Percentiles rank a stretch among this genome's conserved stretches.
phyloP scores from a whole-genome alignment of 2,797 vertebrate genomes.

The Mormyrops boulengeri region DNA sequence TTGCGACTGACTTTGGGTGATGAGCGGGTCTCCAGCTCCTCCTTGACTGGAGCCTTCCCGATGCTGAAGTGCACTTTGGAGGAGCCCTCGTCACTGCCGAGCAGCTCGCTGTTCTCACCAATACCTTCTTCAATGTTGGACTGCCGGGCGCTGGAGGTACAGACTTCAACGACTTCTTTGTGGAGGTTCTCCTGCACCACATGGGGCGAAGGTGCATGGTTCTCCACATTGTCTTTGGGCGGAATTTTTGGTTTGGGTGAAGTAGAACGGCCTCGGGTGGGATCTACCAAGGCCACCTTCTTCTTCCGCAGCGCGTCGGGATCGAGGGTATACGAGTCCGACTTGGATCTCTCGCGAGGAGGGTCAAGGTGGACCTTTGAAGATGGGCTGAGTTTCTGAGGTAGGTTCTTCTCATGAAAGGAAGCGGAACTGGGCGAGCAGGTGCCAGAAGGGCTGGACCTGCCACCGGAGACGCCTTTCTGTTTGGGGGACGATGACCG shows the following conservation, averaged over 20 bases:
- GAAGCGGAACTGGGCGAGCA: constrained; percentile 79
- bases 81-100: constrained; percentile 76
- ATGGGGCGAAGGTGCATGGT: constrained; percentile 86
- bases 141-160: constrained; percentile 83
- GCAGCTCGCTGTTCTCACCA: constrained; percentile 65
- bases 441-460: constrained; percentile 75
- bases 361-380: constrained; percentile 87
- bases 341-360: constrained; percentile 93
- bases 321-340: constrained; percentile 94
- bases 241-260: constrained; percentile 88
- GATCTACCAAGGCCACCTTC: constrained; percentile 87
- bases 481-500: constrained; percentile 90
- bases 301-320: constrained; percentile 94
- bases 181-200: constrained; percentile 97
- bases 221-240: constrained; percentile 83
- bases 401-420: constrained; percentile 80
- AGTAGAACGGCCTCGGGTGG: constrained; percentile 86
- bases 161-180: constrained; percentile 95
- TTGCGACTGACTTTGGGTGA: constrained; percentile 97
- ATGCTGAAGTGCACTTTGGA: constrained; percentile 98
- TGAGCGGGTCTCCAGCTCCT: constrained; percentile 84
- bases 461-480: constrained; percentile 72
- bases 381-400: constrained; percentile 76
- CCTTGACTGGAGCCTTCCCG: constrained; percentile 92
- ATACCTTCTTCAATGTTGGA: constrained; percentile 76